Evolutionary conservation across 1,140 invertebrate genomes (phyloP).

Genomic region (Drosophila kepulauana): DNA sequence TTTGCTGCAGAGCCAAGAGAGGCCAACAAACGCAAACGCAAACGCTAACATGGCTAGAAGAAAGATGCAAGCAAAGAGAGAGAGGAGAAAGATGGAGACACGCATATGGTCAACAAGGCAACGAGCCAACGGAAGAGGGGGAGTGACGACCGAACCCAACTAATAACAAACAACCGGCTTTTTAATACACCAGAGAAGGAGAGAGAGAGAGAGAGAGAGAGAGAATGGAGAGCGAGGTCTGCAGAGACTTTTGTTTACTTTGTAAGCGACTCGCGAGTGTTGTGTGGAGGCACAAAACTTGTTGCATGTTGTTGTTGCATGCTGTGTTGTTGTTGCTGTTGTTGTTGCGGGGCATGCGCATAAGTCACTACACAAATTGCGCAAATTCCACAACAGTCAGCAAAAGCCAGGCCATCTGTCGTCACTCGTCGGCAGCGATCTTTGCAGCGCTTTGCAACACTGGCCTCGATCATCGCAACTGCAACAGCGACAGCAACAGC

Average conservation of each 20-base stretch:
- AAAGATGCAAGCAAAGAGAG: neutral
- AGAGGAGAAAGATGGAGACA: slow-evolving; percentile 2
- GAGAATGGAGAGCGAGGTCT: slow-evolving; percentile 8
- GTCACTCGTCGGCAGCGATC: slow-evolving; percentile 39
- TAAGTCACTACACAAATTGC: slow-evolving; percentile 77
- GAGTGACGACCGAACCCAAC: slow-evolving; percentile 32
- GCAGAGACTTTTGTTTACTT: slow-evolving; percentile 72
- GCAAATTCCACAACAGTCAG: slow-evolving; percentile 64
- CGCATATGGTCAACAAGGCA: slow-evolving; percentile 61
- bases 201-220: neutral
- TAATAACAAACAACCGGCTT: slow-evolving; percentile 82
- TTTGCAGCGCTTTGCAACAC: slow-evolving; percentile 37
- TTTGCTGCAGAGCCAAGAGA: slow-evolving; percentile 40
- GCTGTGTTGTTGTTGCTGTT: slow-evolving; percentile 17
- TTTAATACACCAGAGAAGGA: slow-evolving; percentile 41
- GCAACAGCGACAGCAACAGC: neutral
- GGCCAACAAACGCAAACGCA: slow-evolving; percentile 76
- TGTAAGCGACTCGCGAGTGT: slow-evolving; percentile 30
- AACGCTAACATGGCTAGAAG: slow-evolving; percentile 65
- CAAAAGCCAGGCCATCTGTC: slow-evolving; percentile 59
- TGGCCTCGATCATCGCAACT: slow-evolving; percentile 26
- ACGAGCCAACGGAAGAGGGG: neutral
- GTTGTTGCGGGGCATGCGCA: slow-evolving; percentile 62
- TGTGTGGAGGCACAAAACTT: slow-evolving; percentile 54
- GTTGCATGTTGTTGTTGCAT: slow-evolving; percentile 43